Percentiles rank a stretch among this genome's conserved stretches.
phyloP scores from a whole-genome alignment of 2,797 vertebrate species.

The Schizopygopsis malacanthus region DNA sequence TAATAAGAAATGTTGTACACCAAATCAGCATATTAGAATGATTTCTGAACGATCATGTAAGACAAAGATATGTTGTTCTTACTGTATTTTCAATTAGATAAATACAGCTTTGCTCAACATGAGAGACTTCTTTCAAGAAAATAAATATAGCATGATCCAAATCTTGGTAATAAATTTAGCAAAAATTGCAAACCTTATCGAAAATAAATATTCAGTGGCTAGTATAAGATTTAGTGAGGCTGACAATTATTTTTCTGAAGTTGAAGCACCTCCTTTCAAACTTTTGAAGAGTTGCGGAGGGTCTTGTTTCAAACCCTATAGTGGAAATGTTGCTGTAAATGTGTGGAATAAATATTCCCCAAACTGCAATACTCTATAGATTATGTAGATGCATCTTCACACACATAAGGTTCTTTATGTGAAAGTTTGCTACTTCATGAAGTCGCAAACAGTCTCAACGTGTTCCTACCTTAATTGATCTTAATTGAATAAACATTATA shows the following conservation, averaged over 20 bases:
- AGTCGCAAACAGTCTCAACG: slow-evolving; percentile 60
- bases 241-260: neutral
- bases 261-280: neutral
- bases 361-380: neutral
- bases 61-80: neutral
- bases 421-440: slow-evolving; percentile 62
- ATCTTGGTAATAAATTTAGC: neutral
- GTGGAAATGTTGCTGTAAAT: neutral
- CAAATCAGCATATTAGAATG: neutral
- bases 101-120: neutral
- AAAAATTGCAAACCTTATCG: neutral
- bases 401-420: neutral
- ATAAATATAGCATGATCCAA: neutral
- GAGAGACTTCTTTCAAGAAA: neutral
- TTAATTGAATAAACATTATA: no score
- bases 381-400: neutral
- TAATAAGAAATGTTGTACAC: neutral
- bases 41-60: neutral
- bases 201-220: neutral
- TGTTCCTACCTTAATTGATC: slow-evolving; percentile 65
- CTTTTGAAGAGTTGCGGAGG: neutral
- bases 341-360: neutral
- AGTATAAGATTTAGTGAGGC: neutral
- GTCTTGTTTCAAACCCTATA: neutral
- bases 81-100: neutral